A percentile compares a stretch with the other conserved stretches of the same genome.
Conservation (phyloP, 2,888 invertebrate species). For the Sarcophaga caerulescens region DNA sequence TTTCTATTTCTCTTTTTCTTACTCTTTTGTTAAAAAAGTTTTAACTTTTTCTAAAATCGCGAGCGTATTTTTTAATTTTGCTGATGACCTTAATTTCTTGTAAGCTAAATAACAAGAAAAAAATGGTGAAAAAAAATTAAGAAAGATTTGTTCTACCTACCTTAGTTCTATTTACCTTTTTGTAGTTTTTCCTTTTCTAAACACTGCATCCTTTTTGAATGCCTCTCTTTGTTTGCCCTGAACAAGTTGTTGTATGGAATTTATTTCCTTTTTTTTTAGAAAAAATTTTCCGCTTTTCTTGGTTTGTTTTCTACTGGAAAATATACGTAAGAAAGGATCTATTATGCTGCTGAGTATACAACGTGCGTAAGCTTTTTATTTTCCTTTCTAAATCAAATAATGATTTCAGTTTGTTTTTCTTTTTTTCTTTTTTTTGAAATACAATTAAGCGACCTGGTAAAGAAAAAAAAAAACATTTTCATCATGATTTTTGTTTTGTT, state of each 20-base stretch:
- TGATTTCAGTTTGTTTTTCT: not conserved
- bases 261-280: conserved; percentile 9
- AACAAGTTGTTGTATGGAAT: not conserved
- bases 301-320: conserved; percentile 6
- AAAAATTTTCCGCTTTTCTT: not conserved
- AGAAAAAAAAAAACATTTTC: conserved; percentile 31
- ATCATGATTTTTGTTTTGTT: conserved; percentile 27
- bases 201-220: conserved; percentile 38
- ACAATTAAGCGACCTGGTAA: not conserved
- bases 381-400: conserved; percentile 25
- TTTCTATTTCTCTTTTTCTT: conserved; percentile 5
- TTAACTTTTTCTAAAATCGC: conserved; percentile 31
- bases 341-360: conserved; percentile 45
- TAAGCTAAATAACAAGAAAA: conserved; percentile 20
- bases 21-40: conserved; percentile 1
- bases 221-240: conserved; percentile 23
- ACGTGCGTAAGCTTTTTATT: conserved; percentile 14
- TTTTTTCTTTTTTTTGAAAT: conserved; percentile 7
- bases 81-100: conserved; percentile 55
- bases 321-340: conserved; percentile 41
- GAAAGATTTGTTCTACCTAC: not conserved
- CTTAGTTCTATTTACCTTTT: conserved; percentile 39
- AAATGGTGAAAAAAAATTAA: conserved; percentile 24
- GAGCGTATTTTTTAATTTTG: conserved; percentile 40
- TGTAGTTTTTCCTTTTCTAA: conserved; percentile 29